Percentiles rank a stretch among this genome's conserved stretches.
phyloP scores from a whole-genome alignment of 2,888 invertebrate species.

The Ornithoptera priamus region DNA sequence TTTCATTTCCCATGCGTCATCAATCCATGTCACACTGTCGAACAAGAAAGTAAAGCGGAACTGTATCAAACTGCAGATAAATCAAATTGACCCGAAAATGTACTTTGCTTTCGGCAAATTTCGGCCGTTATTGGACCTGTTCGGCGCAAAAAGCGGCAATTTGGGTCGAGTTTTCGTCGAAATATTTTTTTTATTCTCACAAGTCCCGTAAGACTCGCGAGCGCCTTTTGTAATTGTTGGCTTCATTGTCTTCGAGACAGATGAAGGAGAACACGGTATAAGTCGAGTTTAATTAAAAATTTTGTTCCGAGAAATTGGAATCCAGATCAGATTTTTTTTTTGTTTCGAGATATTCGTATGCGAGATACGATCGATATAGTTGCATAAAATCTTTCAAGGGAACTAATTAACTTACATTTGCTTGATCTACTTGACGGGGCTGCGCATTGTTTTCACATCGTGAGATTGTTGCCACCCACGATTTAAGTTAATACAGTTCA shows the following conservation, averaged over 20 bases:
- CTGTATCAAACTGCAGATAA: conserved; percentile 74
- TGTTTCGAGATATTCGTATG: conserved; percentile 41
- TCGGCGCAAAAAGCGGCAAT: conserved; percentile 63
- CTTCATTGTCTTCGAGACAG: conserved; percentile 66
- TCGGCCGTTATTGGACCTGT: conserved; percentile 62
- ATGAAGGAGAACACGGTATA: conserved; percentile 57
- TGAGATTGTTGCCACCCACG: conserved; percentile 3
- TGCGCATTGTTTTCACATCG: conserved; percentile 14
- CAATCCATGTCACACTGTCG: conserved; percentile 30
- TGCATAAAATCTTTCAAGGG: conserved; percentile 13
- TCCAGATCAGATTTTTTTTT: conserved; percentile 40
- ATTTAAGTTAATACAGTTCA: background rate
- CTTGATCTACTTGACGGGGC: conserved; percentile 9
- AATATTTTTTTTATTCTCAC: conserved; percentile 41
- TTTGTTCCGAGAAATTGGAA: conserved; percentile 48
- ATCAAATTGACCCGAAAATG: conserved; percentile 71
- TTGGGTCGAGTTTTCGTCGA: conserved; percentile 60
- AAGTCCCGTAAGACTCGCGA: conserved; percentile 41
- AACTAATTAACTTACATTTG: conserved; percentile 24
- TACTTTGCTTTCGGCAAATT: conserved; percentile 71
- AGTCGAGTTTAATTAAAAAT: conserved; percentile 69
- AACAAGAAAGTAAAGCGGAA: conserved; percentile 46
- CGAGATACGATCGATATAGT: conserved; percentile 34
- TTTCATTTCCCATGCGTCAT: conserved; percentile 25
- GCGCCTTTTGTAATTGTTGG: conserved; percentile 60